Percentiles rank a stretch among this genome's conserved stretches.
Evolutionary conservation across 2,113 vertebrate species (phyloP).

Genomic region (Vicugna pacos): DNA sequence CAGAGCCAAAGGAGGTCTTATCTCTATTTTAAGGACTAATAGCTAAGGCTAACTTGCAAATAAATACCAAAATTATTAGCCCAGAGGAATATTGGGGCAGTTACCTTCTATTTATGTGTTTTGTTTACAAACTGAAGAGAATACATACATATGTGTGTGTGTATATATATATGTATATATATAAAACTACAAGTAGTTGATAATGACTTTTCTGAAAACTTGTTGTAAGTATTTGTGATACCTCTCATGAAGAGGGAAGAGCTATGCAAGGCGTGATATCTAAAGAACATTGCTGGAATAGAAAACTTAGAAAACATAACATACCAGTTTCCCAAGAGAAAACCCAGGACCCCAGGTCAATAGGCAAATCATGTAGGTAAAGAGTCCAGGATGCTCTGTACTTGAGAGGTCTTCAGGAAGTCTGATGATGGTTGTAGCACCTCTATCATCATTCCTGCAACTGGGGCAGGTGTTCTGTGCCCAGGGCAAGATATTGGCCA

Average conservation of each 20-base stretch:
- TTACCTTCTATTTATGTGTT: not conserved
- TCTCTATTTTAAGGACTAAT: constrained; percentile 14
- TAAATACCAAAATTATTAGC: constrained; percentile 54
- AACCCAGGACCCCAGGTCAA: not conserved
- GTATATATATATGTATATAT: not conserved
- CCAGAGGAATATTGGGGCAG: constrained; percentile 6
- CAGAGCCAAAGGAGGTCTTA: constrained; percentile 27
- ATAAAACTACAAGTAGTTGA: not conserved
- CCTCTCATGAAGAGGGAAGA: not conserved
- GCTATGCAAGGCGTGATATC: not conserved
- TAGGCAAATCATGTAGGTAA: not conserved
- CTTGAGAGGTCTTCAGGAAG: not conserved
- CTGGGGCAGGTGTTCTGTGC: not conserved
- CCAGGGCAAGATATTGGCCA: not conserved
- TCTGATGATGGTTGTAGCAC: not conserved
- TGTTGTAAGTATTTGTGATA: not conserved
- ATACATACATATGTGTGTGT: not conserved
- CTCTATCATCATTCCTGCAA: not conserved
- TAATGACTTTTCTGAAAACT: not conserved
- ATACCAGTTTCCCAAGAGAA: not conserved
- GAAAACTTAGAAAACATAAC: not conserved
- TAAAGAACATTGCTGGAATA: not conserved
- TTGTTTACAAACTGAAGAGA: constrained; percentile 38
- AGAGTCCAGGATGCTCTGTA: not conserved
- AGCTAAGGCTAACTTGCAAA: constrained; percentile 11